Evolutionary conservation across 2,113 vertebrate genomes (phyloP), one percentile per base, ranked within the genome.

Genomic region (Platichthys stellatus): DNA sequence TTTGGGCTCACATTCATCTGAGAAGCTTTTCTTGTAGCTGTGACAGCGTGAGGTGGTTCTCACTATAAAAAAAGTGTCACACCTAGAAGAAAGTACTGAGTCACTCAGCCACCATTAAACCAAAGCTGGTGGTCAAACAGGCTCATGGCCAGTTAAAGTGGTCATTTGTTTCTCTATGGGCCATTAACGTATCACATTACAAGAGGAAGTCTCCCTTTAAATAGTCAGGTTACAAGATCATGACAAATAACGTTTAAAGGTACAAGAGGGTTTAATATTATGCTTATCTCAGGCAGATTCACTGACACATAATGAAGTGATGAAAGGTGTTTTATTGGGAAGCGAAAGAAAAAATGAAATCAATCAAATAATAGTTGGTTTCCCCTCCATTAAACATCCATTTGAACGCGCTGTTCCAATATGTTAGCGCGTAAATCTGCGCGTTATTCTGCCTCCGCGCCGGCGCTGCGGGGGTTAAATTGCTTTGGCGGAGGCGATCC

Each of bases 381-480:
- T 71, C 14, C 38, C 28, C 38, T 45, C 24, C 26, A 66, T 74
- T 63, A 84, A 76, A 73, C 51, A 15, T 14, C 26, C 18, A 64
- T 80, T 89, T 78, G 35, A 76, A 83, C 9, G 10, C 76, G 80
- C 7, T 74, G 83, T 89, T 88, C 73, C 72, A 49, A 66, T 80
- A 47, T 72, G 68, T 80, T 57, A 2, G 68, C 1, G 56, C 73
- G 83, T 88, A 89, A 90, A 88, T 84, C 79, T 80, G 74, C 62
- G 49, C 40, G 40, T 43, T 43, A 43, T 43, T 43, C 40, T 12
- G 53, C 31, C 31, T 61, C 54, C 63, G 23, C 66, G 23, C 47
- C 40, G 80, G 91, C 82, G 80, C 65, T 0, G 76, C 87, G 80
- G 82, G 88, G 91, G 93, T 94, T 94, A 94, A 94, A 63, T 57